Conservation (phyloP, 2,113 vertebrate genomes). For the Taxidea taxus region DNA sequence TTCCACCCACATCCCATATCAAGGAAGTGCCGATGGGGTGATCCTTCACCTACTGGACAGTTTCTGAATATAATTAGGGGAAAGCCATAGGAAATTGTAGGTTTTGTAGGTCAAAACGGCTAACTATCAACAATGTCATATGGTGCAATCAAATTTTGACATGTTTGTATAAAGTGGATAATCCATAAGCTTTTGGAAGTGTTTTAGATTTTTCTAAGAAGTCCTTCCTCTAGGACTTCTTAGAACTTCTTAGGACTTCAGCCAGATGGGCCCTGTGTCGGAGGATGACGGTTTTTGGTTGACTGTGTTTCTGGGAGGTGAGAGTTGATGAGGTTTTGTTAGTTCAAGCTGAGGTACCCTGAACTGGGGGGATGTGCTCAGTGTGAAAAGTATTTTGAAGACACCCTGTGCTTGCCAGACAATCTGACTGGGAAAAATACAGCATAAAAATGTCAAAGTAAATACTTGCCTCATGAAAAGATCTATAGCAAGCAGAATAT, state of each 20-base stretch:
- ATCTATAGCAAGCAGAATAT: neutral
- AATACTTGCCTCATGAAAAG: conserved; percentile 17
- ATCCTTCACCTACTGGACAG: neutral
- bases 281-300: neutral
- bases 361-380: neutral
- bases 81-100: neutral
- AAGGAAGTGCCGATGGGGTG: neutral
- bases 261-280: neutral
- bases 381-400: conserved; percentile 7
- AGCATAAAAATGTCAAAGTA: conserved; percentile 19
- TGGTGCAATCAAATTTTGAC: neutral
- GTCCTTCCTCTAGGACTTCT: neutral
- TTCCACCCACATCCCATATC: neutral
- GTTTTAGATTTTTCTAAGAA: neutral
- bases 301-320: neutral
- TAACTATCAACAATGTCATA: neutral
- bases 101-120: neutral
- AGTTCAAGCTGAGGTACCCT: neutral
- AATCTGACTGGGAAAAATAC: neutral
- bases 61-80: neutral
- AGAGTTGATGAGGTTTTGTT: neutral
- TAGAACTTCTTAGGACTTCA: too few species aligned
- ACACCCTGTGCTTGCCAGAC: neutral
- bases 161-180: neutral
- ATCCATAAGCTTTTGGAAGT: neutral